Evolutionary conservation across 1,140 invertebrate species (phyloP), one percentile per base, ranked within the genome.

Genomic region (Andricus grossulariae): DNA sequence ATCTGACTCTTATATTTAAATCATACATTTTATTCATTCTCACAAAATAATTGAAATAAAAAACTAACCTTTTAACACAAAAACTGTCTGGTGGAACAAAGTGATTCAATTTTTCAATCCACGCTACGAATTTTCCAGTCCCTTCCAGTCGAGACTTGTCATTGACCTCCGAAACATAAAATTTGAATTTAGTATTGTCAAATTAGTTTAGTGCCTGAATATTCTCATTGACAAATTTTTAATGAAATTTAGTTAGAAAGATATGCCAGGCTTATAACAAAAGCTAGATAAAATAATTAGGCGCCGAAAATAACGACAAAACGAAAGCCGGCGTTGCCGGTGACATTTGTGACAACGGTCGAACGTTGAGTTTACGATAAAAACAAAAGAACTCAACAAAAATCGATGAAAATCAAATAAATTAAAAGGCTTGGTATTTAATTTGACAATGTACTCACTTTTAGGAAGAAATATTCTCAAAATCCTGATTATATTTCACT

Each of bases 311-410:
- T 66, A 16, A 60, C 21, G 19, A 55, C 7, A 60, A 15, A 66
- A 32, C 25, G 57, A 66, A 19, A 66, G 60, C 60, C 60, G 60
- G 60, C 60, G 25, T 66, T 66, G 60, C 60, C 60, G 39, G 15
- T 66, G 57, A 66, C 57, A 66, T 66, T 66, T 39, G 12, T 7
- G 39, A 39, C 60, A 32, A 15, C 25, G 25, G 45, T 66, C n/a
- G 32, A 39, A 16, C 60, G 39, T 39, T 25, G 21, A n/a, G 8
- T 66, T 66, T 32, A 39, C 15, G 13, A n/a, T 0, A 39, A 66
- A 66, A 39, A 25, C 6, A 25, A 13, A 66, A 8, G 39, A 16
- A 39, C 16, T 8, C 10, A 16, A 39, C 6, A 25, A 66, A 25
- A 39, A 66, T 18, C 0, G 4, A 45, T 7, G 8, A 16, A 16